Conservation (phyloP, 2,113 vertebrate genomes). For the Corythaeola cristata region DNA sequence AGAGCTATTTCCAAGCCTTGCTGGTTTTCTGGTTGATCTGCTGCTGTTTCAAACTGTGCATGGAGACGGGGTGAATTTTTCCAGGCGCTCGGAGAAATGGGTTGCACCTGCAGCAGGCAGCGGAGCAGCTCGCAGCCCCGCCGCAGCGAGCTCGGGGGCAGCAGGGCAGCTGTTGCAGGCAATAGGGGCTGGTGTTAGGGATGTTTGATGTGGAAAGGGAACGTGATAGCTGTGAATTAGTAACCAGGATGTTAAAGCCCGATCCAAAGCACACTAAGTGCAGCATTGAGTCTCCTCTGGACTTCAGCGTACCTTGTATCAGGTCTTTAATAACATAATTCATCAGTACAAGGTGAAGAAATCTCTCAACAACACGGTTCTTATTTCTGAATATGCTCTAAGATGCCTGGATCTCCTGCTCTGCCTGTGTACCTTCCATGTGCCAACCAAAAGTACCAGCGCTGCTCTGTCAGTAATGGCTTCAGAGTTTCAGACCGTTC, state of each 20-base stretch:
- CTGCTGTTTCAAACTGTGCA: not conserved
- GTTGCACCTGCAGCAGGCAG: not conserved
- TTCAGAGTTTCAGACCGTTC: not conserved
- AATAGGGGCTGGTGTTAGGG: accelerated
- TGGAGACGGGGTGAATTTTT: not conserved
- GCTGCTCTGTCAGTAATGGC: not conserved
- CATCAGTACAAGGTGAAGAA: not conserved
- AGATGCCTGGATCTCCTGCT: not conserved
- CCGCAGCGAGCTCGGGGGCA: accelerated
- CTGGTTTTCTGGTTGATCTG: not conserved
- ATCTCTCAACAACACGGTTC: not conserved
- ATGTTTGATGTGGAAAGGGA: not conserved
- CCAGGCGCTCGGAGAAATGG: not conserved
- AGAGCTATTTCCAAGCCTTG: not conserved
- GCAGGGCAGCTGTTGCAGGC: not conserved
- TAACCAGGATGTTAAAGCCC: not conserved
- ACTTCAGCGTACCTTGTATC: not conserved
- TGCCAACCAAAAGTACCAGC: not conserved
- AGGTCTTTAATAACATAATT: not conserved
- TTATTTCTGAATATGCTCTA: not conserved
- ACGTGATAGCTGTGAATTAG: not conserved
- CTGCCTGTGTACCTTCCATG: accelerated
- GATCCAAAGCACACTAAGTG: not conserved
- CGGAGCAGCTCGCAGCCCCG: not conserved
- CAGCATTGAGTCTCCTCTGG: not conserved